Conservation (phyloP, 2,888 invertebrate species). For the Sericinus montela region DNA sequence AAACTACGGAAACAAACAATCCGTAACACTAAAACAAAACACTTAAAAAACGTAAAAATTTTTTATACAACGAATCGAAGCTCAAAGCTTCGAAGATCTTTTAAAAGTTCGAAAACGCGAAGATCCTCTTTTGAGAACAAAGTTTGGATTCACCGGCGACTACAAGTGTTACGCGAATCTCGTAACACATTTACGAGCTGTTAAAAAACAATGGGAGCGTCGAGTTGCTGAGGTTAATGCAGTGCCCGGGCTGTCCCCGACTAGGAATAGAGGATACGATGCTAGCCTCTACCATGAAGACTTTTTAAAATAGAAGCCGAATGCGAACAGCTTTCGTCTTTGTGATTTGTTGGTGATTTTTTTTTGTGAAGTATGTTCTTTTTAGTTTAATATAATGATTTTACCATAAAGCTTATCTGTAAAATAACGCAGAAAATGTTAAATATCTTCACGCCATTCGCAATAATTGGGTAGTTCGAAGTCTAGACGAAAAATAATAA, state of each 20-base stretch:
- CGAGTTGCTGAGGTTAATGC: slow-evolving; percentile 37
- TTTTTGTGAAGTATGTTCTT: too few relatives aligned
- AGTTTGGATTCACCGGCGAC: slow-evolving; percentile 18
- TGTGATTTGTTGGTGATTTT: too few relatives aligned
- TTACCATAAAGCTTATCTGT: too few relatives aligned
- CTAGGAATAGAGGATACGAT: slow-evolving; percentile 20
- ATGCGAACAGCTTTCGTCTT: not conserved
- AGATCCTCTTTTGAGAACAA: slow-evolving; percentile 12
- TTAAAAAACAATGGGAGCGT: slow-evolving; percentile 55
- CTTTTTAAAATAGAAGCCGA: not conserved
- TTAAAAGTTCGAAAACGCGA: slow-evolving; percentile 11
- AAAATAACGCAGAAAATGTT: too few relatives aligned
- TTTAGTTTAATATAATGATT: too few relatives aligned
- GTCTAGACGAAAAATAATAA: too few relatives aligned
- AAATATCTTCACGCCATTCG: too few relatives aligned
- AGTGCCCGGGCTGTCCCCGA: slow-evolving; percentile 22
- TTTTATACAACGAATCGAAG: slow-evolving; percentile 3
- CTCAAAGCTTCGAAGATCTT: slow-evolving; percentile 12
- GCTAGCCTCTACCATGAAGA: slow-evolving; percentile 18
- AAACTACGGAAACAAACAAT: not conserved
- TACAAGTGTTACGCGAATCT: slow-evolving; percentile 34
- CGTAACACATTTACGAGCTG: slow-evolving; percentile 56
- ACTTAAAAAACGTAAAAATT: not conserved
- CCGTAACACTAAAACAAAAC: not conserved
- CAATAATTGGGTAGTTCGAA: too few relatives aligned